Conservation (phyloP, 2,797 vertebrate species). For the Acanthiza pusilla region DNA sequence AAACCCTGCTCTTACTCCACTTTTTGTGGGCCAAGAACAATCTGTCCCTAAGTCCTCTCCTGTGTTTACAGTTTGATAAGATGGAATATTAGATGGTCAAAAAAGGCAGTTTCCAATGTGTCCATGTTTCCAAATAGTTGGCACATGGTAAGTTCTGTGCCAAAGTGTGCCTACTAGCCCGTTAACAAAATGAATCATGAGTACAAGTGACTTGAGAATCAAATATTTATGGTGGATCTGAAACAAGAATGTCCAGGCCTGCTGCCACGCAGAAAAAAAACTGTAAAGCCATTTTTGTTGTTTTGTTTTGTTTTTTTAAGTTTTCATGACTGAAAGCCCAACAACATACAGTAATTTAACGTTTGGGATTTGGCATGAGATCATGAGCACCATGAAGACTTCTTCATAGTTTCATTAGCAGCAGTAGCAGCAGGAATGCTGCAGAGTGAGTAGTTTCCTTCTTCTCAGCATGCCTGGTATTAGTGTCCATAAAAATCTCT, state of each 20-base stretch:
- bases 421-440: not conserved
- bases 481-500: not conserved
- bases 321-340: conserved; percentile 30
- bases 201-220: conserved; percentile 63
- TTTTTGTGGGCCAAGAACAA: not conserved
- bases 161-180: conserved; percentile 65
- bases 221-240: conserved; percentile 73
- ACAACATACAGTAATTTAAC: conserved; percentile 24
- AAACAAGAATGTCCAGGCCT: conserved; percentile 75
- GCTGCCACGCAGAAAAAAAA: conserved; percentile 48
- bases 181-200: conserved; percentile 60
- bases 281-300: conserved; percentile 17
- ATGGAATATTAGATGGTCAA: conserved; percentile 54
- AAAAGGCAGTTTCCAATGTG: conserved; percentile 47
- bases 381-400: not conserved
- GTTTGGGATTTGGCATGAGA: not conserved
- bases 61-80: not conserved
- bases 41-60: not conserved
- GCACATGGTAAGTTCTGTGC: conserved; percentile 48
- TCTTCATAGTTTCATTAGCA: not conserved
- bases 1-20: not conserved
- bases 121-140: conserved; percentile 21
- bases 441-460: conserved; percentile 9
- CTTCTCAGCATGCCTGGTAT: not conserved
- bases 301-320: not conserved